Evolutionary conservation across 2,888 invertebrate species (phyloP).

Genomic region (Nemurella pictetii): DNA sequence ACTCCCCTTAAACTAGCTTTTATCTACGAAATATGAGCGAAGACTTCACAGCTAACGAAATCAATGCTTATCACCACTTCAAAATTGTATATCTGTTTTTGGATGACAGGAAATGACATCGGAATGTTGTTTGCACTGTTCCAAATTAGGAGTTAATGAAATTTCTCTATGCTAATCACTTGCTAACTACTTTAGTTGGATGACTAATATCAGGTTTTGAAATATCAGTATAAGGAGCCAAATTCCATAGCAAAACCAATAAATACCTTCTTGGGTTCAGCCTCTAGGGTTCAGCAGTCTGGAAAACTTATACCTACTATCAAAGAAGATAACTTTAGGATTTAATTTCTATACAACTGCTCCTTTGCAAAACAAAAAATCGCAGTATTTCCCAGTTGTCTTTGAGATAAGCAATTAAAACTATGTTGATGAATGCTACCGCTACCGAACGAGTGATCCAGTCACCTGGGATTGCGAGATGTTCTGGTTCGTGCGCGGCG

Average conservation of each 20-base stretch:
- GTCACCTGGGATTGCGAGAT: not conserved
- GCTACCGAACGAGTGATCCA: too few relatives aligned
- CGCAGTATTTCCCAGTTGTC: too few relatives aligned
- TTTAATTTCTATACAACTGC: too few relatives aligned
- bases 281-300: too few relatives aligned
- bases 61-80: not conserved
- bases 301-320: too few relatives aligned
- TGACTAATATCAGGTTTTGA: not conserved
- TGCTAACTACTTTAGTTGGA: not conserved
- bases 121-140: not conserved
- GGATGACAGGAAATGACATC: not conserved
- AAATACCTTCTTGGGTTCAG: too few relatives aligned
- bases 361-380: too few relatives aligned
- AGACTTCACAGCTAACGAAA: not conserved
- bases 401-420: too few relatives aligned
- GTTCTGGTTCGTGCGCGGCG: not conserved
- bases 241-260: too few relatives aligned
- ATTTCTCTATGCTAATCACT: constrained; percentile 15
- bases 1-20: too few relatives aligned
- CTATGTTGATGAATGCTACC: too few relatives aligned
- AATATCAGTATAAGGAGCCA: not conserved
- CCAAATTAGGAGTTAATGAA: constrained; percentile 24
- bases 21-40: not conserved
- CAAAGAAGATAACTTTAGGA: too few relatives aligned
- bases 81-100: constrained; percentile 10